These are phyloP conservation scores for Nesospiza acunhae DNA, from an alignment of 2,113 vertebrate genomes.

Conservation along the genomic window DNA sequence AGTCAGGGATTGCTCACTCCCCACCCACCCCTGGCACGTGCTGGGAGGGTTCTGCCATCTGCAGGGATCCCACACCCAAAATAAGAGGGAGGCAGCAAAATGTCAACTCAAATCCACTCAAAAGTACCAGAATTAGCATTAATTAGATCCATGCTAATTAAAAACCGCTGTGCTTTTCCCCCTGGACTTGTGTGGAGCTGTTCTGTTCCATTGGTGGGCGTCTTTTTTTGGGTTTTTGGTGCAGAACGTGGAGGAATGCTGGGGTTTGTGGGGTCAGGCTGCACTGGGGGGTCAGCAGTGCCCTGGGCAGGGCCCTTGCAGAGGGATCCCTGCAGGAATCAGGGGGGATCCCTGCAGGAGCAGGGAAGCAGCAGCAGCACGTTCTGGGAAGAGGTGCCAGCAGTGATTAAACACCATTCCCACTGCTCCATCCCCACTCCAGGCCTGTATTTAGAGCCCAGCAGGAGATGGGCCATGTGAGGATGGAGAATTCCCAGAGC, in stretches of 20 bases:
- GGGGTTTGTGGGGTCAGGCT: not conserved
- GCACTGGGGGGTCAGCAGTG: not conserved
- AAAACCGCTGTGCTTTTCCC: not conserved
- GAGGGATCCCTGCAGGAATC: too few relatives aligned
- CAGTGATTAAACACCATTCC: not conserved
- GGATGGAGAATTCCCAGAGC: not conserved
- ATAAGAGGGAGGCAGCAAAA: not conserved
- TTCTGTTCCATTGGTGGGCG: not conserved
- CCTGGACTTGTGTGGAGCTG: not conserved
- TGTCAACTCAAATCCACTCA: not conserved
- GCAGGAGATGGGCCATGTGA: not conserved
- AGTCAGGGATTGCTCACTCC: not conserved
- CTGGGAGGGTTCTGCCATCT: not conserved
- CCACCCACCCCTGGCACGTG: not conserved
- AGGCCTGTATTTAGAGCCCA: not conserved
- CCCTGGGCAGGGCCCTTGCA: not conserved
- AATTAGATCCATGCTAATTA: conserved; percentile 10
- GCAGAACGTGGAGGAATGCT: rapidly evolving
- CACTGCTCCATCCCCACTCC: not conserved
- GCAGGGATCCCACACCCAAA: not conserved
- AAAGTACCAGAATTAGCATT: not conserved
- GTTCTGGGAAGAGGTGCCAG: not conserved
- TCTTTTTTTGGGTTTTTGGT: not conserved
- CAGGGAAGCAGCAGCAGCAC: not conserved
- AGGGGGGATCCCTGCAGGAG: not conserved